Evolutionary conservation across 2,113 vertebrate genomes (phyloP).

Genomic region (Megaptera novaeangliae): DNA sequence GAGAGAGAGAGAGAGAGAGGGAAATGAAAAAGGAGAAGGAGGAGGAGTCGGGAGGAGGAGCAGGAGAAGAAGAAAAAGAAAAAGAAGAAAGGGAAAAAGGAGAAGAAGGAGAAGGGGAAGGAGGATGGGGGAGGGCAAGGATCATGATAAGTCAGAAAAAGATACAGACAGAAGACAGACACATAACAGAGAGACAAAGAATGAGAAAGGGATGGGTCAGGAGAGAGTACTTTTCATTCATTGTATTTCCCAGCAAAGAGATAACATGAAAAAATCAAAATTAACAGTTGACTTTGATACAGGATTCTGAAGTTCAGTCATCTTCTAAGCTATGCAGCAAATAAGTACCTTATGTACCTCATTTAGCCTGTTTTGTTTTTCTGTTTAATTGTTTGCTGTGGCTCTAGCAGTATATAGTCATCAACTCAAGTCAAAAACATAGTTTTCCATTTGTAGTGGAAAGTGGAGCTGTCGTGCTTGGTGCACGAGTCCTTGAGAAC

Average conservation of each 20-base stretch:
- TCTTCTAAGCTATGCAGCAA: not conserved
- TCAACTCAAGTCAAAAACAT: not conserved
- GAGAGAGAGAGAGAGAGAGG: not conserved
- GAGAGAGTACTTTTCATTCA: not conserved
- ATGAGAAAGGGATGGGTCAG: not conserved
- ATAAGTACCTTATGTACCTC: not conserved
- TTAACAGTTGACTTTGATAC: not conserved
- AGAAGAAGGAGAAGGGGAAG: not conserved
- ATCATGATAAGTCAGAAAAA: not conserved
- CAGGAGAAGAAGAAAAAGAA: not conserved
- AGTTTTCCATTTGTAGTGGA: not conserved
- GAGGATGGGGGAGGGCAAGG: not conserved
- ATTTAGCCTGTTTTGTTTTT: not conserved
- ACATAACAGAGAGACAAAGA: not conserved
- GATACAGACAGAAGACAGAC: not conserved
- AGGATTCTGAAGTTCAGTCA: not conserved
- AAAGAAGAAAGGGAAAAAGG: too few relatives aligned
- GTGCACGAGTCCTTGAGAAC: not conserved
- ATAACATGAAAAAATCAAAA: not conserved
- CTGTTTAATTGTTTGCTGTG: too few relatives aligned
- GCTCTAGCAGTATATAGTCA: too few relatives aligned
- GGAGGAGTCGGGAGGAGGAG: not conserved
- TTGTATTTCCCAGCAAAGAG: not conserved
- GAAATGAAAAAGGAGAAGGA: not conserved
- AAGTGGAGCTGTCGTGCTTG: fast-evolving